Evolutionary conservation across 2,888 invertebrate species (phyloP), one percentile per base, ranked within the genome.

Genomic region (Pteria penguin): DNA sequence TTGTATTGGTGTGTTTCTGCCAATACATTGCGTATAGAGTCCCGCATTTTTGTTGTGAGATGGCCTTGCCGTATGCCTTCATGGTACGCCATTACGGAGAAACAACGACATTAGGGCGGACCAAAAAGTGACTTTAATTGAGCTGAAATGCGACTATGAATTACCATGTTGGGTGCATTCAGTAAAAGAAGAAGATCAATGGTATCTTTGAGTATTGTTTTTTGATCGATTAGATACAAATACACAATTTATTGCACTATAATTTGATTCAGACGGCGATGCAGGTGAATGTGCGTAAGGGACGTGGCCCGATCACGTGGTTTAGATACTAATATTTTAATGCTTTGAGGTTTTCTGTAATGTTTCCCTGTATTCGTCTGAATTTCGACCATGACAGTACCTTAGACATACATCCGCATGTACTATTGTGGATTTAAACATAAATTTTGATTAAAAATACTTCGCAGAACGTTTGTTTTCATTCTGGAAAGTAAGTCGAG

Each of bases 271-370:
- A 72, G 76, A 76, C 76, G 57, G 67, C 60, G 52, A 57, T 69
- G 55, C 60, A 70, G 69, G 76, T 68, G 65, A 62, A 65, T 70
- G 66, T 69, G 72, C 74, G 71, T 76, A 76, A 82, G 81, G 87
- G 86, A 88, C 88, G 89, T 89, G 87, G 87, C 84, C 84, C 68
- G 82, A 87, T 89, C 88, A 89, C 88, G 88, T 89, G 88, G 87
- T 89, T 65, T 45, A 14, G 45, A 45, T 45, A 45, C 8, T 18
- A 45, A 45, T 18, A 45, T 45, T 45, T 45, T 45, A 45, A 45
- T 45, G 45, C 18, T 8, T 45, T 45, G 45, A 45, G 45, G 18
- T 45, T n/a, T n/a, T n/a, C n/a, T n/a, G n/a, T n/a, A n/a, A n/a
- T n/a, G n/a, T n/a, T n/a, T n/a, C n/a, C n/a, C n/a, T n/a, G n/a